These are phyloP conservation scores for Cisticola juncidis DNA, from an alignment of 2,113 vertebrate species.

Conservation along the genomic window DNA sequence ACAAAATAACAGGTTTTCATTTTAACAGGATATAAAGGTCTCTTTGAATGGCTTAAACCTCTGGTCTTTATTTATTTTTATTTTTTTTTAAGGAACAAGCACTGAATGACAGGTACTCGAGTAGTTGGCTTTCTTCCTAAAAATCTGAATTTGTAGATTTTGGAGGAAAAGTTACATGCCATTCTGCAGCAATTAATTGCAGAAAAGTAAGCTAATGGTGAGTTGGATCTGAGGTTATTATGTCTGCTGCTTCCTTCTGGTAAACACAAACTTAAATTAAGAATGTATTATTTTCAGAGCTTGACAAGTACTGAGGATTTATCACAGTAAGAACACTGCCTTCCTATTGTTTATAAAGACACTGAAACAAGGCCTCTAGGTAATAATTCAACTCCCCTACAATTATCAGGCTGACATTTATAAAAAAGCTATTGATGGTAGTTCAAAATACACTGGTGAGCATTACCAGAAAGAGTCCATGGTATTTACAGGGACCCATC, in stretches of 20 bases:
- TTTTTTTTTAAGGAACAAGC: not conserved
- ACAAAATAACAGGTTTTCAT: not conserved
- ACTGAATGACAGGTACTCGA: fast-evolving
- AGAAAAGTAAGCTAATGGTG: not conserved
- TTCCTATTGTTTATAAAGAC: not conserved
- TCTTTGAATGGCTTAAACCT: not conserved
- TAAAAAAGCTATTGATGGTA: not conserved
- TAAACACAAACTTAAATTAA: not conserved
- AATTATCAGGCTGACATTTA: not conserved
- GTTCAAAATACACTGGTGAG: not conserved
- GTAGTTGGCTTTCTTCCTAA: not conserved
- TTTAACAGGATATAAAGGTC: not conserved
- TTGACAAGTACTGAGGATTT: not conserved
- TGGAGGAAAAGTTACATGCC: not conserved
- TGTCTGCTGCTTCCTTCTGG: not conserved
- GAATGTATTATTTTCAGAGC: not conserved
- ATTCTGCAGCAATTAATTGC: not conserved
- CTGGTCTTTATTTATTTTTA: not conserved
- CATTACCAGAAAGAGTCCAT: not conserved
- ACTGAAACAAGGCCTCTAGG: not conserved
- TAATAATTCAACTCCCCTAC: not conserved
- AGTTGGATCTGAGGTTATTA: not conserved
- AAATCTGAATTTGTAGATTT: not conserved
- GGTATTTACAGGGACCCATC: not conserved
- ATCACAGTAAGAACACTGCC: not conserved